Base-by-base conservation (phyloP, 2,113 vertebrate species). In the Sapayoa aenigma region DNA sequence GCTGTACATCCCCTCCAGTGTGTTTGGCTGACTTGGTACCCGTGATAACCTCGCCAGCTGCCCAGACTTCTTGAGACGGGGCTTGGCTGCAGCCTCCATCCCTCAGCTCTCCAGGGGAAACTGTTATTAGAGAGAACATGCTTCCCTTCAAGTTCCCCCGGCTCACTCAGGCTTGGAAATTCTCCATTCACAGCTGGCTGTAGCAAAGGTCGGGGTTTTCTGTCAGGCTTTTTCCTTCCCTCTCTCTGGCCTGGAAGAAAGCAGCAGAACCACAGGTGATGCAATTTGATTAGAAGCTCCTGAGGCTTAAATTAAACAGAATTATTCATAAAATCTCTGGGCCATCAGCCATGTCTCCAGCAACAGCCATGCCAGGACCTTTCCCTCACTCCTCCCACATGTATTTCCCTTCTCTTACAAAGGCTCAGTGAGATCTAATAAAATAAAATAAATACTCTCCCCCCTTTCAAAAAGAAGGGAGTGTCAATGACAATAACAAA, bases 201-300 rank as follows among this genome's bases (percentile, higher is more conserved):
- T 47, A 87, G 72, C 41, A 88, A 93, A 93, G 82, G 86, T 84
- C 8, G 21, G 79, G 52, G 23, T 22, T 90, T 94, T 95, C 76
- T 92, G 41, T 22, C 0, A 0, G 56, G 23, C 6, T 77, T 95
- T 87, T 76, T 68, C 4, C 31, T 84, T 90, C 22, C 44, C 30
- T 60, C 65, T 87, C 37, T 52, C 33, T 22, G n/a, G 76, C 47
- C 73, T 84, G 65, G 47, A 93, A 91, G 33, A 93, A 96, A 95
- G 84, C 39, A 77, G 59, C 63, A 66, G 78, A 94, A 88, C 88
- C 88, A 76, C 90, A 95, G 94, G 95, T 96, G 95, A 96, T 87
- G 73, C 65, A 89, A 84, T 94, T 94, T 13, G 27, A 90, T 96
- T 92, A 89, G 80, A 82, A 95, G 23, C 46, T 95, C 83, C 83